Conservation (phyloP, 2,797 vertebrate genomes). For the Acipenser oxyrinchus region DNA sequence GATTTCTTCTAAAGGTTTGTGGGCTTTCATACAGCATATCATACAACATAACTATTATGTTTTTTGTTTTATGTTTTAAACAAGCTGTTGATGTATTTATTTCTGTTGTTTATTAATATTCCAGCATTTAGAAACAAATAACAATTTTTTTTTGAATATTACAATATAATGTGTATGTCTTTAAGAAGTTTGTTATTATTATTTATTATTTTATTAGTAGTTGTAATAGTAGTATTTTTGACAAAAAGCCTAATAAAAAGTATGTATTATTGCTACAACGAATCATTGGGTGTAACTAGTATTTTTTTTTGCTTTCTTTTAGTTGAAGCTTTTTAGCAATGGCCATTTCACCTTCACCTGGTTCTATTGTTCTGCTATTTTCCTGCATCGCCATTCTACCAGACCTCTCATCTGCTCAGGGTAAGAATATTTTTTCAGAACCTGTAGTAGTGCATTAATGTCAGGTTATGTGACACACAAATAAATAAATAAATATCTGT, state of each 20-base stretch:
- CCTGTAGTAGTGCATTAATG: neutral
- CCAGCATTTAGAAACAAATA: neutral
- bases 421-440: constrained; percentile 38
- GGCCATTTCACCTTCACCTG: constrained; percentile 33
- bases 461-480: neutral
- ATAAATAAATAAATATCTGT: neutral
- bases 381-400: constrained; percentile 22
- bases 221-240: constrained; percentile 18
- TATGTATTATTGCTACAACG: constrained; percentile 6
- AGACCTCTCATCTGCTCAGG: constrained; percentile 31
- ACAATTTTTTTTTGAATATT: neutral
- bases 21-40: too few relatives aligned
- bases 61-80: neutral
- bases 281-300: neutral
- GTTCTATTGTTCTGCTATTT: constrained; percentile 31
- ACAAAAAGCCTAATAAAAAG: constrained; percentile 16
- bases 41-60: neutral
- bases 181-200: neutral
- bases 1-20: constrained; percentile 22
- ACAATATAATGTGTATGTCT: neutral
- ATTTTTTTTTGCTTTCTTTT: constrained; percentile 2
- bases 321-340: constrained; percentile 13
- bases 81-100: neutral
- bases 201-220: neutral
- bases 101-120: neutral